phyloP scores from a whole-genome alignment of 2,888 invertebrate species.

The Leucophora obtusa region DNA sequence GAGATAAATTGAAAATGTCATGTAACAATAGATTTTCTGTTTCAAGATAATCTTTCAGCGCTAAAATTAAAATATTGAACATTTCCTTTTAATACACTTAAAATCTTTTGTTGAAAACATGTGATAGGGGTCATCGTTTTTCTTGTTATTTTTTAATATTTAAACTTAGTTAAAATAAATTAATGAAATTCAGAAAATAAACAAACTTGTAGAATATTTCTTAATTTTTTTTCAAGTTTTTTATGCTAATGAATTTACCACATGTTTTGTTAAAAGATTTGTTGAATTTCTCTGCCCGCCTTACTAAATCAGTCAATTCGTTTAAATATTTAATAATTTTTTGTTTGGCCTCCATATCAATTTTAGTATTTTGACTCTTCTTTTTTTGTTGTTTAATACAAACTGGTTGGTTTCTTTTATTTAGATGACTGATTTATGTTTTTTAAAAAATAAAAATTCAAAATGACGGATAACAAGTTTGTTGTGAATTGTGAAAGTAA shows the following conservation, averaged over 20 bases:
- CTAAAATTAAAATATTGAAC: too few species aligned
- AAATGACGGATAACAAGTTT: slow-evolving; percentile 9
- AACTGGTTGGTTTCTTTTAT: slow-evolving; percentile 31
- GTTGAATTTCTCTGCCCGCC: slow-evolving; percentile 10
- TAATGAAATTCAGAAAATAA: background rate
- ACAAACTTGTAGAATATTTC: background rate
- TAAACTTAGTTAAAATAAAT: slow-evolving; percentile 1
- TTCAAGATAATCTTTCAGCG: too few species aligned
- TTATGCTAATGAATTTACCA: slow-evolving; percentile 70
- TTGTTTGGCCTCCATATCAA: slow-evolving; percentile 20
- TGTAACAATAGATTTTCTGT: too few species aligned
- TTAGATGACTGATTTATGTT: slow-evolving; percentile 43
- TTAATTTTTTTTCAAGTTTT: slow-evolving; percentile 41
- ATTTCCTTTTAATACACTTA: too few species aligned
- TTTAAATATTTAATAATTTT: background rate
- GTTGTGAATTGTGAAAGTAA: background rate
- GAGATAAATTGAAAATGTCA: too few species aligned
- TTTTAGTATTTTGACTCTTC: slow-evolving; percentile 29
- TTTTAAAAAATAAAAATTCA: slow-evolving; percentile 31
- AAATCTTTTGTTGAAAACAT: too few species aligned
- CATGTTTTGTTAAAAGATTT: slow-evolving; percentile 69
- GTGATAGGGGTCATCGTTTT: too few species aligned
- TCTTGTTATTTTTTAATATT: too few species aligned
- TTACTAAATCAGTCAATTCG: slow-evolving; percentile 21
- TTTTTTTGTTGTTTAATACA: background rate